Evolutionary conservation across 2,797 vertebrate species (phyloP).

Genomic region (Tenualosa thibaudeaui): DNA sequence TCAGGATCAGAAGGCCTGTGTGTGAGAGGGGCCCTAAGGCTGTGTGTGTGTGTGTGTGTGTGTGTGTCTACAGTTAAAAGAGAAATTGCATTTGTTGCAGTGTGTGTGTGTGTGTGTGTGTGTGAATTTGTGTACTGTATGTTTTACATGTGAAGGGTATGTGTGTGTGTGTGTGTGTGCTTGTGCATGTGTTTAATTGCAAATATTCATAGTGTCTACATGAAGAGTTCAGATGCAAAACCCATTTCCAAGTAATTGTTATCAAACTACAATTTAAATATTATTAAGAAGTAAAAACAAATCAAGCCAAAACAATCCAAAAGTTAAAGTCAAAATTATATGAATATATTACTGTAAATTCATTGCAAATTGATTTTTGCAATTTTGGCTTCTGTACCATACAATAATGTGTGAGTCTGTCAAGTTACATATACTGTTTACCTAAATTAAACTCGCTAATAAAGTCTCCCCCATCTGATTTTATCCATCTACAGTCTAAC

Average conservation of each 20-base stretch:
- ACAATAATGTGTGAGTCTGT: background rate
- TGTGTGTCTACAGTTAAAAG: background rate
- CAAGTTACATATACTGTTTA: background rate
- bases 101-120: background rate
- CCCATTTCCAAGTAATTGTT: too few relatives aligned
- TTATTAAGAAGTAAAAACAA: too few relatives aligned
- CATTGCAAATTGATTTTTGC: too few relatives aligned
- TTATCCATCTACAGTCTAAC: background rate
- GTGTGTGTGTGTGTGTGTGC: background rate
- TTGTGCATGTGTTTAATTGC: background rate
- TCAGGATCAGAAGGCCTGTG: constrained; percentile 20
- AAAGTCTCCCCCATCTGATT: background rate
- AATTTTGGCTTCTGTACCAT: background rate
- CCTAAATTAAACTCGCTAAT: background rate
- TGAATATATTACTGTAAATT: too few relatives aligned
- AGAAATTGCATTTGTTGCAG: background rate
- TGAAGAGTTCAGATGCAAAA: too few relatives aligned
- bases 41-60: background rate
- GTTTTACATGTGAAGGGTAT: background rate
- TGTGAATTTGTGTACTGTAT: background rate
- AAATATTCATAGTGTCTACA: too few relatives aligned
- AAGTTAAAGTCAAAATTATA: too few relatives aligned
- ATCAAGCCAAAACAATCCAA: too few relatives aligned
- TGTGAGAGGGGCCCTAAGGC: constrained; percentile 1
- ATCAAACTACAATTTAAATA: too few relatives aligned